Conservation (phyloP, 1,140 invertebrate species). For the Diprion similis region DNA sequence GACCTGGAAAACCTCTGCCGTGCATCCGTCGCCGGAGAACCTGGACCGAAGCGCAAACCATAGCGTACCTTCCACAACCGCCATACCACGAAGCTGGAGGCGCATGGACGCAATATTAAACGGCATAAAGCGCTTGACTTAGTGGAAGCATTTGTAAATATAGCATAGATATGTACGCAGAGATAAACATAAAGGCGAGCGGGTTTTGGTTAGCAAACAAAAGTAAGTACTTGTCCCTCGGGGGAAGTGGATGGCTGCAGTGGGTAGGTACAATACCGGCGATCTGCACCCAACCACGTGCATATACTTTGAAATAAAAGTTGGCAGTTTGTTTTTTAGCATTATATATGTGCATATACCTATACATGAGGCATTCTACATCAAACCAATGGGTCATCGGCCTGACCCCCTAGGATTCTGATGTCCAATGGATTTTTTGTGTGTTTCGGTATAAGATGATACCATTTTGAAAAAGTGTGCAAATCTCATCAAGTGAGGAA, state of each 20-base stretch:
- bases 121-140: conserved; percentile 5
- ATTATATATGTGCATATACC: background rate
- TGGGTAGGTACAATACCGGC: background rate
- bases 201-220: background rate
- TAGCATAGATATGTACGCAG: background rate
- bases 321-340: background rate
- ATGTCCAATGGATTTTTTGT: no score
- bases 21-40: no score
- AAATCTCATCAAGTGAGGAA: no score
- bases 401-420: no score
- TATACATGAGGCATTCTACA: background rate
- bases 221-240: background rate
- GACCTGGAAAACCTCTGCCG: no score
- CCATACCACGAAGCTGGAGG: background rate
- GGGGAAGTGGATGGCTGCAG: background rate
- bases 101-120: background rate
- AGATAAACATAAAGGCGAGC: background rate
- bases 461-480: no score
- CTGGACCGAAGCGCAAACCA: no score
- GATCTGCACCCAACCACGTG: no score
- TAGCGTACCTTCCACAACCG: no score
- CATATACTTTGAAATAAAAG: background rate
- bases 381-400: no score
- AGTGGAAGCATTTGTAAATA: no score
- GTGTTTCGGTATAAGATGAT: no score